These are phyloP conservation scores for Iphiclides podalirius DNA, from an alignment of 2,888 invertebrate species.

Conservation along the genomic window DNA sequence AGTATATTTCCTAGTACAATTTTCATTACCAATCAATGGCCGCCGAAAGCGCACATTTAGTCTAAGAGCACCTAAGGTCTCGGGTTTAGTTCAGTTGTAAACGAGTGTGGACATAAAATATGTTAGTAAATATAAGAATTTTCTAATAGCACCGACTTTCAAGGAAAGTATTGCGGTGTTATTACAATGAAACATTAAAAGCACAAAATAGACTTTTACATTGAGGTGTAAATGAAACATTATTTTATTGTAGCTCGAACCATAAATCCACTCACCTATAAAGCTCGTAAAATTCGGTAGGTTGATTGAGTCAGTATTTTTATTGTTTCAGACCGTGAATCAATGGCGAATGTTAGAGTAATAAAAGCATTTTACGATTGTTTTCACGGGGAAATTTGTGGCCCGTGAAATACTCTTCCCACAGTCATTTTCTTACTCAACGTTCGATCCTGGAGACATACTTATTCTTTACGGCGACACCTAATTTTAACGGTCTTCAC, in stretches of 20 bases:
- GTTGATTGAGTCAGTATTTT: conserved; percentile 80
- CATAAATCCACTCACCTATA: conserved; percentile 73
- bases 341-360: conserved; percentile 77
- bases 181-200: conserved; percentile 5
- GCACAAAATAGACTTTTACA: conserved; percentile 29
- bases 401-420: conserved; percentile 69
- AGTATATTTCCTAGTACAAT: too few species aligned
- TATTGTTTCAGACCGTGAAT: conserved; percentile 76
- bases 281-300: conserved; percentile 68
- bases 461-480: conserved; percentile 49
- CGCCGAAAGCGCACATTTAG: too few species aligned
- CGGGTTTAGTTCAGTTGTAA: too few species aligned
- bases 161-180: not conserved
- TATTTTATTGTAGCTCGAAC: conserved; percentile 61
- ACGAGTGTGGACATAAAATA: too few species aligned
- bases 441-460: conserved; percentile 50
- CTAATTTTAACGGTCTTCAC: conserved; percentile 35
- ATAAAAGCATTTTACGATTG: conserved; percentile 78
- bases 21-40: too few species aligned
- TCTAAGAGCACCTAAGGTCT: too few species aligned
- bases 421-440: conserved; percentile 63
- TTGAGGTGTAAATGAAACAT: conserved; percentile 68
- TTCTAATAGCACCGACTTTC: not conserved
- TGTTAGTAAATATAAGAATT: too few species aligned
- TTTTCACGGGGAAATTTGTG: conserved; percentile 77